Percentiles rank a stretch among this genome's conserved stretches.
These are phyloP conservation scores for Diplodus puntazzo DNA, from an alignment of 2,797 vertebrate genomes.

Conservation along the genomic window DNA sequence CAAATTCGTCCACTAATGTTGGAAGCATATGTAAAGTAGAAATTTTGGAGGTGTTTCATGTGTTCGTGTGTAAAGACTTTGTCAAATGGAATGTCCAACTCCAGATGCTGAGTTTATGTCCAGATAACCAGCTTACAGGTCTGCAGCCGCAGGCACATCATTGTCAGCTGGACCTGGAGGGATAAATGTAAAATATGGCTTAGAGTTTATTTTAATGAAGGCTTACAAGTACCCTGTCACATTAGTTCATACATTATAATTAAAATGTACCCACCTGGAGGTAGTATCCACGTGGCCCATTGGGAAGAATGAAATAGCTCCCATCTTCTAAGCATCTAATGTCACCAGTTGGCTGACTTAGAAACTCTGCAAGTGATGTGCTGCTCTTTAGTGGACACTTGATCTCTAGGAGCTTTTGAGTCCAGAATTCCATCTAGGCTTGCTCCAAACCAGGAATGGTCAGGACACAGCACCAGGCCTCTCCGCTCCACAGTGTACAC, in stretches of 20 bases:
- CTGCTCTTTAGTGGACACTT: background rate
- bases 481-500: background rate
- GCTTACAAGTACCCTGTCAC: background rate
- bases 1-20: background rate
- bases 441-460: background rate
- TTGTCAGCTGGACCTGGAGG: background rate
- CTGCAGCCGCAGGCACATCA: background rate
- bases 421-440: background rate
- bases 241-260: no score
- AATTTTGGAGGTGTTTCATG: background rate
- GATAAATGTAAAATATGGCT: background rate
- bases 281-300: no score
- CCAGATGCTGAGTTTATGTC: background rate
- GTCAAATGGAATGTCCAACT: background rate
- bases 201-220: background rate
- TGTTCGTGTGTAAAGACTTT: background rate
- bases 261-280: background rate
- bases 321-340: background rate
- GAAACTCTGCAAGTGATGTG: background rate
- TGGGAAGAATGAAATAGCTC: background rate
- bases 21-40: background rate
- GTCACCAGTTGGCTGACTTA: background rate
- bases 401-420: background rate
- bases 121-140: background rate
- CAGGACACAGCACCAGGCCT: no score